Evolutionary conservation across 2,113 vertebrate species (phyloP).

Genomic region (Nerophis ophidion): DNA sequence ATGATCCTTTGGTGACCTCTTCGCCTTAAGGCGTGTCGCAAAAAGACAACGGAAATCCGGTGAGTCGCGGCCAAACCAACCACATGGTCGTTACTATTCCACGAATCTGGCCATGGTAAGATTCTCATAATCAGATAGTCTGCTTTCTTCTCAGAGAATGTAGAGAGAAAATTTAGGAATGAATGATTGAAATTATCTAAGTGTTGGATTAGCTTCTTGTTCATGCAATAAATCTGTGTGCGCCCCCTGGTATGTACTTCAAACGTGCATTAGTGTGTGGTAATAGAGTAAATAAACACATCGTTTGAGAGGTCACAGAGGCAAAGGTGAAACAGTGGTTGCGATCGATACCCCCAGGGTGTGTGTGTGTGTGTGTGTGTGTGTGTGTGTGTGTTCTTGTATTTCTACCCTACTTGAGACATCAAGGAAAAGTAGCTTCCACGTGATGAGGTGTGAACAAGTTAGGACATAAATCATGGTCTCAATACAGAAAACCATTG

Average conservation of each 20-base stretch:
- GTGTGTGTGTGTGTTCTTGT: not conserved
- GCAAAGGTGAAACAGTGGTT: slow-evolving; percentile 69
- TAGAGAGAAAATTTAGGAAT: too few relatives aligned
- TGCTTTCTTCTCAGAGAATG: too few relatives aligned
- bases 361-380: slow-evolving; percentile 30
- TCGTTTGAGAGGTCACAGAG: slow-evolving; percentile 61
- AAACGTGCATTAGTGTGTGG: slow-evolving; percentile 29
- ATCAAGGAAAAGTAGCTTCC: too few relatives aligned
- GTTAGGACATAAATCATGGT: too few relatives aligned
- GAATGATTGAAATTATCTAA: slow-evolving; percentile 18
- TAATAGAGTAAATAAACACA: slow-evolving; percentile 65
- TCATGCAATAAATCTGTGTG: slow-evolving; percentile 5
- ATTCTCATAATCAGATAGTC: too few relatives aligned
- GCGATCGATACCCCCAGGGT: slow-evolving; percentile 60
- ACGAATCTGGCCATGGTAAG: not conserved
- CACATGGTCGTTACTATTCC: not conserved
- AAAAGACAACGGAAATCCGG: slow-evolving; percentile 8
- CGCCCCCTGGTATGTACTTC: slow-evolving; percentile 19
- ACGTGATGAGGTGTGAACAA: too few relatives aligned
- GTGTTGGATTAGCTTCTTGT: slow-evolving; percentile 9
- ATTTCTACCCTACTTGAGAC: too few relatives aligned
- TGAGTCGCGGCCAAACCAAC: not conserved
- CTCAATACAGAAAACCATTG: too few relatives aligned
- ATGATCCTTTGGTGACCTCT: slow-evolving; percentile 10
- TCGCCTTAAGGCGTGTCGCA: not conserved